A percentile compares a stretch with the other conserved stretches of the same genome.
Evolutionary conservation across 2,113 vertebrate genomes (phyloP).

Genomic region (Corydoras sp.): DNA sequence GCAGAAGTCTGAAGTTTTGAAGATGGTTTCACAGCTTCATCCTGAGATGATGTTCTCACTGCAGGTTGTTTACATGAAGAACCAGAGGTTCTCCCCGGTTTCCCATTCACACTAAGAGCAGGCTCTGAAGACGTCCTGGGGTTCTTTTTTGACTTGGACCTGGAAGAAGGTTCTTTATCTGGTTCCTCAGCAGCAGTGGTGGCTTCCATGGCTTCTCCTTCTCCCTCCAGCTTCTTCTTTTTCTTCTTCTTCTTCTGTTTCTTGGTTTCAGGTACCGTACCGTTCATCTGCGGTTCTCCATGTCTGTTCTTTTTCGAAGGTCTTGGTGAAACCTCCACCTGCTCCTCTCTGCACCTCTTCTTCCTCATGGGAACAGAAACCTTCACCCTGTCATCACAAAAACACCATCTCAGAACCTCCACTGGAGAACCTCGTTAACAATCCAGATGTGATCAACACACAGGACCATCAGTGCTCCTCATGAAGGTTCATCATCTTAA

Average conservation of each 20-base stretch:
- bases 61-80: not conserved
- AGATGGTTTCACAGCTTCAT: not conserved
- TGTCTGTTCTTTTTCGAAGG: constrained; percentile 43
- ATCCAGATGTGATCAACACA: too few relatives aligned
- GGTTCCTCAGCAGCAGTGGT: constrained; percentile 6
- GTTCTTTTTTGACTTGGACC: not conserved
- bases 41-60: not conserved
- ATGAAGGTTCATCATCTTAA: too few relatives aligned
- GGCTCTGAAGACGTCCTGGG: not conserved
- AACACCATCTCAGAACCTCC: not conserved
- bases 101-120: not conserved
- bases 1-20: not conserved
- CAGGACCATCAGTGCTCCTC: too few relatives aligned
- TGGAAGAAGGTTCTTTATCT: not conserved
- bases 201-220: constrained; percentile 10
- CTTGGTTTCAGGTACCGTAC: not conserved
- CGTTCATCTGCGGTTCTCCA: not conserved
- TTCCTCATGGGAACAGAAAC: constrained; percentile 42
- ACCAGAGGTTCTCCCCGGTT: not conserved
- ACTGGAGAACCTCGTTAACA: too few relatives aligned
- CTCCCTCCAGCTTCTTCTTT: constrained; percentile 35
- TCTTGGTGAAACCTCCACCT: constrained; percentile 35
- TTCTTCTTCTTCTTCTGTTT: constrained; percentile 47
- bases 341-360: constrained; percentile 50
- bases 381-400: constrained; percentile 59